Evolutionary conservation across 2,888 invertebrate species (phyloP).

Genomic region (Lucinisca nassula): DNA sequence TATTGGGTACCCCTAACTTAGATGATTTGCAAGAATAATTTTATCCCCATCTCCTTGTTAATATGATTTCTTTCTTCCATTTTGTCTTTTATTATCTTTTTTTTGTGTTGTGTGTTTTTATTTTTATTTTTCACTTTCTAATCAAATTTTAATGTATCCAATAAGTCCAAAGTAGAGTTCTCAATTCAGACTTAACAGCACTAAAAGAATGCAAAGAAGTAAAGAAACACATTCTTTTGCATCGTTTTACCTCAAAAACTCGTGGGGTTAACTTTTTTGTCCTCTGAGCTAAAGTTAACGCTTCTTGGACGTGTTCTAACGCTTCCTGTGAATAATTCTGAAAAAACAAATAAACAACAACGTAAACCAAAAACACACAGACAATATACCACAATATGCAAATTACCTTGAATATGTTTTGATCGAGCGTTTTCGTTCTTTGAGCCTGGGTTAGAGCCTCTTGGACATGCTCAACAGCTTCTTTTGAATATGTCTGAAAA

Average conservation of each 20-base stretch:
- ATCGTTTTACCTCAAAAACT: conserved; percentile 92
- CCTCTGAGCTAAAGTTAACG: conserved; percentile 95
- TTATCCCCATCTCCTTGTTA: no score
- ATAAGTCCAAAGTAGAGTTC: no score
- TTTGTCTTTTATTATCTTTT: no score
- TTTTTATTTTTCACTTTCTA: no score
- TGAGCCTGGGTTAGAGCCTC: conserved; percentile 97
- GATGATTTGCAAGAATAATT: no score
- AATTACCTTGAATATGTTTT: conserved; percentile 97
- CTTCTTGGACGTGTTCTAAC: conserved; percentile 98
- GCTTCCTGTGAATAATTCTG: conserved; percentile 99
- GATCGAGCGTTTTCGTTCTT: conserved; percentile 91
- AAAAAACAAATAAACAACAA: conserved; percentile 86
- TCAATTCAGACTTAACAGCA: no score
- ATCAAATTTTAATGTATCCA: no score
- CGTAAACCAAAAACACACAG: neutral
- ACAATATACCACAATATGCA: neutral
- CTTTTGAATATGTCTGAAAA: conserved; percentile 98
- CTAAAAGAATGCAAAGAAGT: no score
- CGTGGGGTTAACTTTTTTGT: conserved; percentile 92
- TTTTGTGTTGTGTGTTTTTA: no score
- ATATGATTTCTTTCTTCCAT: no score
- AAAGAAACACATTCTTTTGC: neutral
- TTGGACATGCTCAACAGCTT: conserved; percentile 99
- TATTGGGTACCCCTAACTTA: no score